These are phyloP conservation scores for Sabatieria punctata DNA, from an alignment of 2,888 invertebrate genomes.

Conservation along the genomic window DNA sequence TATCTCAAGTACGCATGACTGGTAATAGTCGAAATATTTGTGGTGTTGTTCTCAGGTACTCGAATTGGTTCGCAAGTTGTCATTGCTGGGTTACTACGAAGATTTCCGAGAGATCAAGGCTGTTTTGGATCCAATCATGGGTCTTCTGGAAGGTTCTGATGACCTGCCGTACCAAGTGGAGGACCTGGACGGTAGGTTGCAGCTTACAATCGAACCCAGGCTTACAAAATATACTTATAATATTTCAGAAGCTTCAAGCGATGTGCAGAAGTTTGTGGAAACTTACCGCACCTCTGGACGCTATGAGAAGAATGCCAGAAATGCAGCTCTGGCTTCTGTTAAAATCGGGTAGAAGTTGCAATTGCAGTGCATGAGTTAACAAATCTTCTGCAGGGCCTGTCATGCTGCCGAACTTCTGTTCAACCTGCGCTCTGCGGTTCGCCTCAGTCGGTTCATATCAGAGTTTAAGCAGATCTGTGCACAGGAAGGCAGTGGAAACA, in stretches of 20 bases:
- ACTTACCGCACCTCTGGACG: constrained; percentile 12
- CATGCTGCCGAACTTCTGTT: constrained; percentile 26
- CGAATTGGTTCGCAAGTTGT: constrained; percentile 29
- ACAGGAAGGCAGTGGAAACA: constrained; percentile 16
- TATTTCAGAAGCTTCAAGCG: neutral
- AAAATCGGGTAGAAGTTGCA: constrained; percentile 28
- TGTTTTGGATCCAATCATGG: constrained; percentile 29
- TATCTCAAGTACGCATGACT: constrained; percentile 12
- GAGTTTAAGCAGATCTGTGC: constrained; percentile 24
- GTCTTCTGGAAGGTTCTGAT: constrained; percentile 31
- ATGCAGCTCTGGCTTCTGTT: constrained; percentile 30
- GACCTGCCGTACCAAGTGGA: constrained; percentile 28
- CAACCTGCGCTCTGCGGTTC: constrained; percentile 31
- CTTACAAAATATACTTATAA: no score
- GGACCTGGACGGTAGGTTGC: neutral
- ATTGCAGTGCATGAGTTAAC: neutral
- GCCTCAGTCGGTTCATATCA: constrained; percentile 30
- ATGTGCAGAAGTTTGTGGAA: neutral
- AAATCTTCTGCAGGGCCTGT: neutral
- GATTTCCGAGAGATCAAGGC: constrained; percentile 28
- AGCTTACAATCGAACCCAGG: no score
- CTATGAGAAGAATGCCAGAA: constrained; percentile 26
- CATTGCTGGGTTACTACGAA: constrained; percentile 31
- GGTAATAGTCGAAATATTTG: no score
- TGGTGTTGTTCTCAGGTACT: constrained; percentile 30